Conservation (phyloP, 2,888 invertebrate genomes). For the Lasioglossum zephyrum region DNA sequence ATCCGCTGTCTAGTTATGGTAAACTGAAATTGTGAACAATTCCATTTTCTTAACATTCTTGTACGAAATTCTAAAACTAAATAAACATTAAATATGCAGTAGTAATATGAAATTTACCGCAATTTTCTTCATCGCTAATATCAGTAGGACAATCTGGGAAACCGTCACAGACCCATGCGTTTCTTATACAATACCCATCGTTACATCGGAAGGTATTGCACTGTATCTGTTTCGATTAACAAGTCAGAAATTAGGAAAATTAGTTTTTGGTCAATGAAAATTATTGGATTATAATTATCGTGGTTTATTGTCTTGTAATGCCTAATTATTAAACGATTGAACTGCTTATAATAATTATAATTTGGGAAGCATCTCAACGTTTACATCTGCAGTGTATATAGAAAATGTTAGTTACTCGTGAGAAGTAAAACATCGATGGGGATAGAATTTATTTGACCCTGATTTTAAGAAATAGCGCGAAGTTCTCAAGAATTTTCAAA, state of each 20-base stretch:
- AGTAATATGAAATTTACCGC: slow-evolving; percentile 84
- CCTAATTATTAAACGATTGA: neutral
- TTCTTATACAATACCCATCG: slow-evolving; percentile 89
- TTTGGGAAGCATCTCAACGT: too few species aligned
- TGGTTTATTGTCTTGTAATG: neutral
- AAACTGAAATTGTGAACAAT: neutral
- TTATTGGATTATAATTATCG: neutral
- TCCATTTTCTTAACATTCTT: neutral
- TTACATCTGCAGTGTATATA: too few species aligned
- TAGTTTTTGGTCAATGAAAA: neutral
- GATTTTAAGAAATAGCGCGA: neutral
- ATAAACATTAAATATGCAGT: neutral
- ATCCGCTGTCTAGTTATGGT: too few species aligned
- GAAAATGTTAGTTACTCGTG: too few species aligned
- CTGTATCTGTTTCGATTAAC: slow-evolving; percentile 60
- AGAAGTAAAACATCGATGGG: too few species aligned
- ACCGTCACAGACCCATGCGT: slow-evolving; percentile 88
- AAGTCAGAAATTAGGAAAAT: neutral
- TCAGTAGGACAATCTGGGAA: slow-evolving; percentile 88
- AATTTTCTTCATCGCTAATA: slow-evolving; percentile 89
- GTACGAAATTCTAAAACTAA: neutral
- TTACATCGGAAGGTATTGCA: slow-evolving; percentile 89
- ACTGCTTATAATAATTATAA: neutral
- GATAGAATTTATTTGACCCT: neutral
- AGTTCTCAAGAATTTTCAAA: neutral